Evolutionary conservation across 2,888 invertebrate species (phyloP).

Genomic region (Rhimphoctona megacephalus): DNA sequence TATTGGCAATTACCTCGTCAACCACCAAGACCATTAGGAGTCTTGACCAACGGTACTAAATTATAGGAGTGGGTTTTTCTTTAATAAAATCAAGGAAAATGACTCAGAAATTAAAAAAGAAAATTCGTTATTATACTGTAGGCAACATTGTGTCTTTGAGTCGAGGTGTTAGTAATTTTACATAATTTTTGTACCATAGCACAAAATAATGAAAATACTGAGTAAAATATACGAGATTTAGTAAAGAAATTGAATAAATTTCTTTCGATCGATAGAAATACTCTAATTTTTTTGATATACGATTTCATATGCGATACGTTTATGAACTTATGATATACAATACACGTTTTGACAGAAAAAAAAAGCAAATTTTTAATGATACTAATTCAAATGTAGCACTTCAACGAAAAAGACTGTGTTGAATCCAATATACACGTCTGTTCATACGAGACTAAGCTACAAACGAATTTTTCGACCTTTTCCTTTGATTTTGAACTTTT

Average conservation of each 20-base stretch:
- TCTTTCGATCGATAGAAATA: neutral
- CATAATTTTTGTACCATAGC: neutral
- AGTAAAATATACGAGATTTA: neutral
- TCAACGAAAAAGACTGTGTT: constrained; percentile 17
- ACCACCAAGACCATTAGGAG: constrained; percentile 61
- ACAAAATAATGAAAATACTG: neutral
- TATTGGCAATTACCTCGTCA: constrained; percentile 63
- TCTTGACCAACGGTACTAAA: constrained; percentile 32
- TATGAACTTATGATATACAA: neutral
- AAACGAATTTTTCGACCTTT: constrained; percentile 25
- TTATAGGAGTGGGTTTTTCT: constrained; percentile 39
- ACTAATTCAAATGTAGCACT: constrained; percentile 15
- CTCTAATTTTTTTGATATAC: neutral
- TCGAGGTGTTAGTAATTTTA: neutral
- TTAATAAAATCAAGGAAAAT: constrained; percentile 24
- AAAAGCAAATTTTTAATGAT: neutral
- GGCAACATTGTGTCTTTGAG: neutral
- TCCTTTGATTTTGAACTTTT: constrained; percentile 29
- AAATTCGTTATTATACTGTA: neutral
- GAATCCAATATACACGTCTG: constrained; percentile 42
- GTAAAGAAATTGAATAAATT: neutral
- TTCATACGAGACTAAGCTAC: constrained; percentile 52
- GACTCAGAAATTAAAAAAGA: neutral
- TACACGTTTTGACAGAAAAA: neutral
- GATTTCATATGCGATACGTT: neutral